A percentile compares a stretch with the other conserved stretches of the same genome.
phyloP scores from a whole-genome alignment of 2,113 vertebrate species.

The Ctenodactylus gundi region DNA sequence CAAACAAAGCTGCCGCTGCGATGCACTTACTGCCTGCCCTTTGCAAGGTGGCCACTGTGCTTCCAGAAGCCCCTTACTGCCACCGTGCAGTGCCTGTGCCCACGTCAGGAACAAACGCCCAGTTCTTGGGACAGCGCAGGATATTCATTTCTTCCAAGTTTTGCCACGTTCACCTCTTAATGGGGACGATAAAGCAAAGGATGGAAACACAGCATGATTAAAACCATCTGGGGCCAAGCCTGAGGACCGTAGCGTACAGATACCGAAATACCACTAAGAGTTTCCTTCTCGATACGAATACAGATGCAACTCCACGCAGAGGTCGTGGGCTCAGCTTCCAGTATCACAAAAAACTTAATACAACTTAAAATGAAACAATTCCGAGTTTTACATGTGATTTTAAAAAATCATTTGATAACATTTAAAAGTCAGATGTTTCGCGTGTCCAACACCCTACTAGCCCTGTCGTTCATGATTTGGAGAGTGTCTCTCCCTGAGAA shows the following conservation, averaged over 20 bases:
- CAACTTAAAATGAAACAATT: background rate
- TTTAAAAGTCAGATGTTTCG: background rate
- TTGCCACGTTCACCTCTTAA: background rate
- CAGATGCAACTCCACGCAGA: background rate
- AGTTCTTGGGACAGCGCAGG: background rate
- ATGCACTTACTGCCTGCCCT: too few relatives aligned
- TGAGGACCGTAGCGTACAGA: background rate
- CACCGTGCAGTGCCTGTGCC: too few relatives aligned
- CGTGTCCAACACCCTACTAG: background rate
- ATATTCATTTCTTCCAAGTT: background rate
- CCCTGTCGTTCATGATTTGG: background rate
- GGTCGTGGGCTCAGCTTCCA: too few relatives aligned
- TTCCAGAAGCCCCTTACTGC: too few relatives aligned
- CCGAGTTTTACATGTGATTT: background rate
- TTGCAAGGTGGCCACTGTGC: too few relatives aligned
- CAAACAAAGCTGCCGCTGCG: too few relatives aligned
- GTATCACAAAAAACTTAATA: too few relatives aligned
- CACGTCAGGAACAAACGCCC: constrained; percentile 11
- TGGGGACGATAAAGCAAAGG: background rate
- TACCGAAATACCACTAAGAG: background rate
- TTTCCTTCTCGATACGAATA: background rate
- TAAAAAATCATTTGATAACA: background rate
- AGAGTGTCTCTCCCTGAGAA: background rate
- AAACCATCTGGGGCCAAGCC: background rate
- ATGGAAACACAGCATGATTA: background rate